Base-by-base conservation (phyloP, 2,797 vertebrate genomes). In the Anguilla anguilla region DNA sequence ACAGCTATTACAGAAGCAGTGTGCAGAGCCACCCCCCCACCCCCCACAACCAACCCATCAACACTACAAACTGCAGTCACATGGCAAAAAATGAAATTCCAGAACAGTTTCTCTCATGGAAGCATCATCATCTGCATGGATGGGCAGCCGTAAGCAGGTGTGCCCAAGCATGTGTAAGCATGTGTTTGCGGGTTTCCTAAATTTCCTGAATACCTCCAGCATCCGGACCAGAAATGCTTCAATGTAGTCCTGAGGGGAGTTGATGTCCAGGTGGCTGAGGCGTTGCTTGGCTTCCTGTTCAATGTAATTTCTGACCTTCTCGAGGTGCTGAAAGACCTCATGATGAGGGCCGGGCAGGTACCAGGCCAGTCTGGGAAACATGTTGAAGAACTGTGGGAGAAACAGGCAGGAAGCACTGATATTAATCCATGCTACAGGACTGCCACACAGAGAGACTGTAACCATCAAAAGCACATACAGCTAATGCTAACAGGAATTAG, bases 181-280 rank as follows among this genome's bases (percentile, higher is more conserved):
- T 64, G 69, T 72, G 69, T 72, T 10, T 35, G 9, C 28, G 7
- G 11, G 61, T 46, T 31, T 43, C 28, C 10, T 46, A 43, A 81
- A 6, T 74, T 2, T 2, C 17, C 31, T 72, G 64, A 7, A 86
- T 87, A 92, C 92, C 91, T 90, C 84, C 25, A 90, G 53, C 57
- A 91, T 93, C 89, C 87, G 85, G 69, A 91, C 59, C 35, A 93
- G 59, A 13, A 92, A 93, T 17, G 90, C 91, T 35, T 93, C 92
- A 57, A 92, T 90, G 22, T 85, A 91, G 88, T 92, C 90, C 64
- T 61, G 81, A 6, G 93, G 91, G 31, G 67, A 69, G 2, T 84
- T 90, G 51, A 49, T 69, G 84, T 92, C 79, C 43, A 92, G 10
- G 10, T 25, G 84, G 49, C 89, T 86, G 31, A 86, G 77, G 11